phyloP scores from a whole-genome alignment of 2,113 vertebrate species.

The Ptilorrhoa leucosticta region DNA sequence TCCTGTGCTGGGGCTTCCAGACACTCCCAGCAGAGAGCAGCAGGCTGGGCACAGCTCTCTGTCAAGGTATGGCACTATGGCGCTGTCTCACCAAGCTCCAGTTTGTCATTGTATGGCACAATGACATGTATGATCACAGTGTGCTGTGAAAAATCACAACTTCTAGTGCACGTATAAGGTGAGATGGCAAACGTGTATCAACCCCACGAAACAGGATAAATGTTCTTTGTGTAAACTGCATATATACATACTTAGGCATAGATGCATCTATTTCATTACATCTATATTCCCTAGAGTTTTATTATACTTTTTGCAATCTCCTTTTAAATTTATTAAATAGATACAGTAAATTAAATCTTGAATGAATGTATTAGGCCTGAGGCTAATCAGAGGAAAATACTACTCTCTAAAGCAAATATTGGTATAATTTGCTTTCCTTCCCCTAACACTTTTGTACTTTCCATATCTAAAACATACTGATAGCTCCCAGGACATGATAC shows the following conservation, averaged over 20 bases:
- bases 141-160: background rate
- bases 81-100: background rate
- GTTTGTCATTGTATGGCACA: background rate
- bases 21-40: background rate
- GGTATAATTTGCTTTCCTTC: background rate
- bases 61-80: fast-evolving
- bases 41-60: background rate
- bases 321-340: constrained; percentile 11
- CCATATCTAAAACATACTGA: background rate
- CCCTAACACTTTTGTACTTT: background rate
- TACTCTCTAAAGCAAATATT: constrained; percentile 37
- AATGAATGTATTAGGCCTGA: background rate
- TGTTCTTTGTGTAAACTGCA: background rate
- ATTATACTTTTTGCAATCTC: background rate
- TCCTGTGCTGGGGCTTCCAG: background rate
- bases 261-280: background rate
- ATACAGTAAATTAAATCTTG: constrained; percentile 8
- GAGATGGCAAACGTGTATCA: background rate
- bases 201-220: background rate
- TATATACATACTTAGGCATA: background rate
- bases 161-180: background rate
- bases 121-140: background rate
- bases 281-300: background rate
- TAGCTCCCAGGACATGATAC: background rate
- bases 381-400: background rate